Conservation (phyloP, 2,888 invertebrate genomes). For the Neoitamus cyanurus region DNA sequence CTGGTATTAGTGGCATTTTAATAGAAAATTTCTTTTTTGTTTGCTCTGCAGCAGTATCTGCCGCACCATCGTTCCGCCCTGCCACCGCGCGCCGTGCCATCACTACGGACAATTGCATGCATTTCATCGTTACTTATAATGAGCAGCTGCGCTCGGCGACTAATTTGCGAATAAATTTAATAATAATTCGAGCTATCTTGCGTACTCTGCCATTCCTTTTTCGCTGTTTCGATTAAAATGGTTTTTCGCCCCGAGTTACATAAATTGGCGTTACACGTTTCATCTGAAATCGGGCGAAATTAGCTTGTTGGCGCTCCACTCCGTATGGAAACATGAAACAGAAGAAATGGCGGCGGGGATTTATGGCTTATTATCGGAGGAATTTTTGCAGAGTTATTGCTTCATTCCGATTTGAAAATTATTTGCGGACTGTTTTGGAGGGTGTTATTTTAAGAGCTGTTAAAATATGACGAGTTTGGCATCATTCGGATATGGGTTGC, state of each 20-base stretch:
- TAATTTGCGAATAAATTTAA: constrained; percentile 40
- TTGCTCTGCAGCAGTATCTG: not conserved
- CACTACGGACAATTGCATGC: constrained; percentile 25
- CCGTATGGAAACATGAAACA: not conserved
- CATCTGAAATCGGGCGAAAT: not conserved
- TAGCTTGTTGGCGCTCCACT: not conserved
- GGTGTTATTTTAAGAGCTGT: not conserved
- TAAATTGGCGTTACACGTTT: not conserved
- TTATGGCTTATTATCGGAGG: not conserved
- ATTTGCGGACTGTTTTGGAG: not conserved
- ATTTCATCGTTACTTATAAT: constrained; percentile 31
- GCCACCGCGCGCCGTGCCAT: not conserved
- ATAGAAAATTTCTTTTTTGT: constrained; percentile 9
- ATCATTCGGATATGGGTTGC: not conserved
- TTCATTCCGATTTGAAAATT: not conserved
- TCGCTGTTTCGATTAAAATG: not conserved
- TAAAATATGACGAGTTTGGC: not conserved
- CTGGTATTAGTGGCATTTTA: constrained; percentile 51
- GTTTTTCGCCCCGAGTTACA: not conserved
- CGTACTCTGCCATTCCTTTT: not conserved
- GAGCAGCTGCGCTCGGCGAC: constrained; percentile 37
- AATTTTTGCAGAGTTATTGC: not conserved
- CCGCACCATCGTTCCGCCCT: not conserved
- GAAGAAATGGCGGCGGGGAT: not conserved
- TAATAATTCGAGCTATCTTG: constrained; percentile 4